Evolutionary conservation across 2,888 invertebrate genomes (phyloP).

Genomic region (Parthenolecanium corni): DNA sequence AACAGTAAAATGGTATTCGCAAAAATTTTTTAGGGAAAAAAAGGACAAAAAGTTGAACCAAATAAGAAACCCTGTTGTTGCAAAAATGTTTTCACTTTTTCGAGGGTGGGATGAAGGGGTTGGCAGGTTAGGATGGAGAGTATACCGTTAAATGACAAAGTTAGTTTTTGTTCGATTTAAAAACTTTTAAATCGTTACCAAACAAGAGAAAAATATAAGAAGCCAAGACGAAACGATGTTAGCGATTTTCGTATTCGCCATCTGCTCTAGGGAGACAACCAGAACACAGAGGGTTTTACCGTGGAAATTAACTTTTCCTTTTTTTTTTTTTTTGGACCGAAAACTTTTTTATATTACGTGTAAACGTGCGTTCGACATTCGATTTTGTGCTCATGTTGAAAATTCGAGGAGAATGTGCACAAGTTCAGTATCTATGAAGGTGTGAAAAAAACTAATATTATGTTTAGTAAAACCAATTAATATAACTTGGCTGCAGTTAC

Average conservation of each 20-base stretch:
- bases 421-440: too few species aligned
- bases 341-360: not conserved
- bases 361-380: not conserved
- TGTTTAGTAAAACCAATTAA: too few species aligned
- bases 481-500: too few species aligned
- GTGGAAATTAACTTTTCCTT: conserved; percentile 15
- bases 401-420: too few species aligned
- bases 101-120: not conserved
- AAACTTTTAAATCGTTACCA: not conserved
- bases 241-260: conserved; percentile 11
- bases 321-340: not conserved
- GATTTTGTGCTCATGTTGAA: not conserved
- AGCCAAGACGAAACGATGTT: not conserved
- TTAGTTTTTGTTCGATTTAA: conserved; percentile 1
- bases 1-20: too few species aligned
- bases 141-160: conserved; percentile 5
- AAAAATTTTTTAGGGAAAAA: too few species aligned
- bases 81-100: not conserved
- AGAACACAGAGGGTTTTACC: conserved; percentile 7
- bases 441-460: too few species aligned
- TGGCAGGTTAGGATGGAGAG: conserved; percentile 5
- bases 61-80: not conserved
- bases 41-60: not conserved
- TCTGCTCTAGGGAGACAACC: conserved; percentile 7
- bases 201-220: not conserved